Evolutionary conservation across 2,113 vertebrate genomes (phyloP), one percentile per base, ranked within the genome.

Genomic region (Leucosticte australis): DNA sequence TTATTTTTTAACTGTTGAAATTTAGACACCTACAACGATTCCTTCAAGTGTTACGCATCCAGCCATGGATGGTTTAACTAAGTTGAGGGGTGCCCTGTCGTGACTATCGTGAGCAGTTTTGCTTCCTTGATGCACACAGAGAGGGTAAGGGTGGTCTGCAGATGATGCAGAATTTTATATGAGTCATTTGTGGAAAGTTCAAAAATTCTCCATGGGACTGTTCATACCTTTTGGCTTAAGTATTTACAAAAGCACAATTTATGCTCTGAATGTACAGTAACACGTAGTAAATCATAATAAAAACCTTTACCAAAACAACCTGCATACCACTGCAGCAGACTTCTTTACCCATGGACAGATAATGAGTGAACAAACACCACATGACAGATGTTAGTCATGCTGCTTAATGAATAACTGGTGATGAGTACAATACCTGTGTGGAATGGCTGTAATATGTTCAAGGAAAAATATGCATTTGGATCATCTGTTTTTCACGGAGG

Each of bases 391-490:
- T 96, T 97, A 96, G 91, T 95, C 89, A 97, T 96, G 39, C 84
- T 78, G 49, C 94, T 97, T 96, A 96, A 97, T 97, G 95, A 96
- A 95, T 92, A 96, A 94, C 94, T 95, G 95, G 89, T 97, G 96
- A 97, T 94, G 95, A 96, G 83, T 96, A 95, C 83, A 92, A 44
- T 93, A 97, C 96, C 96, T 95, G 86, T 52, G 59, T 92, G 76
- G 69, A 88, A 93, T 81, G 79, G 70, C 55, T 94, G 67, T 83
- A 91, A 88, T 80, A 33, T 82, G 80, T 93, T 94, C 90, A 91
- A 79, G 56, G 82, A 63, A 91, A 90, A 88, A 60, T 74, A 86
- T 30, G 86, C 56, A 49, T 95, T 90, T 87, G 76, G 76, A 92
- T 92, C n/a, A 69, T 56, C 52, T 93, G 75, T 90, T 90, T 95